phyloP scores from a whole-genome alignment of 1,140 invertebrate species.

The Cyclargus thomasi region DNA sequence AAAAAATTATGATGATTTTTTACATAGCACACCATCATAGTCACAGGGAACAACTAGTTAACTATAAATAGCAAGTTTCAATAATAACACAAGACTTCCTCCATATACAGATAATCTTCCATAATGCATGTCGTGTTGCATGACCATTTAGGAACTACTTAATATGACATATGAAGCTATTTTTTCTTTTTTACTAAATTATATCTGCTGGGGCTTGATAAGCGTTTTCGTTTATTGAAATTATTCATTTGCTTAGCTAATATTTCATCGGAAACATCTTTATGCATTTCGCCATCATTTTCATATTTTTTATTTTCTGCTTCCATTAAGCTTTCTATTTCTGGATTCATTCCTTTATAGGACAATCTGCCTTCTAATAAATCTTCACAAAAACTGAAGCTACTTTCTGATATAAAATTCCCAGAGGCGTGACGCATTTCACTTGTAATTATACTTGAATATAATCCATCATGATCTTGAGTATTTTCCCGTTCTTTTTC shows the following conservation, averaged over 20 bases:
- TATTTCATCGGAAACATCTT: constrained; percentile 81
- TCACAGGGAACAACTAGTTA: too few species aligned
- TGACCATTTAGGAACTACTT: too few species aligned
- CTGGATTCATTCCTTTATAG: constrained; percentile 92
- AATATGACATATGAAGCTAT: constrained; percentile 25
- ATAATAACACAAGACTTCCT: too few species aligned
- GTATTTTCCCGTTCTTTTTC: constrained; percentile 84
- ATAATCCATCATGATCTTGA: constrained; percentile 79
- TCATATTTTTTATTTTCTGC: constrained; percentile 59
- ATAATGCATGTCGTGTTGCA: too few species aligned
- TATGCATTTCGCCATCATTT: constrained; percentile 67
- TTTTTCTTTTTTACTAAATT: constrained; percentile 38
- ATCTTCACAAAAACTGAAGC: constrained; percentile 84
- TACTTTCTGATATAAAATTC: constrained; percentile 84
- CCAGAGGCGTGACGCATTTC: constrained; percentile 77
- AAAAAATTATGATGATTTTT: too few species aligned
- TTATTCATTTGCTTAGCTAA: constrained; percentile 77
- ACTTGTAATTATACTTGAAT: constrained; percentile 79
- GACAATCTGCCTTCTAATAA: constrained; percentile 88
- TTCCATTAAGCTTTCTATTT: constrained; percentile 86
- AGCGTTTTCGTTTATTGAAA: constrained; percentile 49
- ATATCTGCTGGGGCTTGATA: constrained; percentile 36
- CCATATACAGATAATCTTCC: too few species aligned
- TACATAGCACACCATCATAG: too few species aligned
- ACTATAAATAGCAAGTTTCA: too few species aligned